Percentiles rank a stretch among this genome's conserved stretches.
Evolutionary conservation across 2,113 vertebrate species (phyloP).

Genomic region (Engystomops pustulosus): DNA sequence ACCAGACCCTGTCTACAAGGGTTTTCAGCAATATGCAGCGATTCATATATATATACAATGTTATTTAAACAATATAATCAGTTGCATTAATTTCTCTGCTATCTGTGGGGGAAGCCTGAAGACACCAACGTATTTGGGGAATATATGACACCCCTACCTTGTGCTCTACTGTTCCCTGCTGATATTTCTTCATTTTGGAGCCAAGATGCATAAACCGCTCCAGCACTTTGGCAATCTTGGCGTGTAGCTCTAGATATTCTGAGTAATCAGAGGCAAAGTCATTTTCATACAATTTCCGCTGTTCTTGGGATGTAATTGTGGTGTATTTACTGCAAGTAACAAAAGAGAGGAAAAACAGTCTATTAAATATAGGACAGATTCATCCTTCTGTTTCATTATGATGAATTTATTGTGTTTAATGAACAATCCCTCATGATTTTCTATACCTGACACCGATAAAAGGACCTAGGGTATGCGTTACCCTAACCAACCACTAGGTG

Average conservation of each 20-base stretch:
- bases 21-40: too few relatives aligned
- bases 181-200: constrained; percentile 80
- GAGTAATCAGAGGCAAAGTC: constrained; percentile 82
- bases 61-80: too few relatives aligned
- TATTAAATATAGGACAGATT: not conserved
- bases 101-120: not conserved
- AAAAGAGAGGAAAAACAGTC: not conserved
- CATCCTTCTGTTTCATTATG: not conserved
- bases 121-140: not conserved
- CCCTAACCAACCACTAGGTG: not conserved
- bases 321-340: constrained; percentile 76
- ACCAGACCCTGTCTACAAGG: too few relatives aligned
- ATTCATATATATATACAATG: too few relatives aligned
- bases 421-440: not conserved
- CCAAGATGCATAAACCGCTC: constrained; percentile 81
- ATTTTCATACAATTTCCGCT: constrained; percentile 77
- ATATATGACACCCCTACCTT: constrained; percentile 70
- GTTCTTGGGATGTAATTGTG: constrained; percentile 71
- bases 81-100: too few relatives aligned
- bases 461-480: not conserved
- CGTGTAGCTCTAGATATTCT: constrained; percentile 77
- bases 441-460: not conserved
- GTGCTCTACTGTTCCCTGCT: constrained; percentile 78
- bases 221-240: constrained; percentile 77
- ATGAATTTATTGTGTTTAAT: not conserved